Evolutionary conservation across 2,113 vertebrate genomes (phyloP).

Genomic region (Solenodon paradoxus): DNA sequence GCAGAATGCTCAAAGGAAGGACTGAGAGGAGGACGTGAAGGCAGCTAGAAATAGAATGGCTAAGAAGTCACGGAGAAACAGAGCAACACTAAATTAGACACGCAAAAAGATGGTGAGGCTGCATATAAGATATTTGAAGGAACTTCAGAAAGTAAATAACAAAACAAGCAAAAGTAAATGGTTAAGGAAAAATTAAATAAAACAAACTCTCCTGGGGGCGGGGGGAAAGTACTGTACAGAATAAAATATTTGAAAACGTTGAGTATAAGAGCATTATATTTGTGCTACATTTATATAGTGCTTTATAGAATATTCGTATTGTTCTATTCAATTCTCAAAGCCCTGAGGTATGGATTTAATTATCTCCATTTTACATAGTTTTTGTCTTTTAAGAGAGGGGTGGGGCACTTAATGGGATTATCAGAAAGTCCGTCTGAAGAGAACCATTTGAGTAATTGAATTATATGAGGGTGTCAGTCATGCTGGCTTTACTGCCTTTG

Average conservation of each 20-base stretch:
- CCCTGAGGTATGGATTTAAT: neutral
- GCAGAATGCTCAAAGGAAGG: constrained; percentile 28
- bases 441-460: neutral
- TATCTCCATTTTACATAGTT: neutral
- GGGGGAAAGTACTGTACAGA: neutral
- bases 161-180: neutral
- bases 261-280: neutral
- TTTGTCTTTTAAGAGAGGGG: neutral
- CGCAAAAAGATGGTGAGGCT: neutral
- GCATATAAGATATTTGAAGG: neutral
- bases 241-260: neutral
- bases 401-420: neutral
- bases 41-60: neutral
- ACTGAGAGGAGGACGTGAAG: constrained; percentile 22
- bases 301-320: neutral
- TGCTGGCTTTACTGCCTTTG: neutral
- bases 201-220: neutral
- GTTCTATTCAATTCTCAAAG: neutral
- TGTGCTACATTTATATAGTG: neutral
- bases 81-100: neutral
- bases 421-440: neutral
- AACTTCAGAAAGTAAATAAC: neutral
- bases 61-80: neutral
- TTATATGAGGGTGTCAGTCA: neutral
- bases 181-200: neutral